phyloP scores from a whole-genome alignment of 2,113 vertebrate species.

The Gymnarchus niloticus region DNA sequence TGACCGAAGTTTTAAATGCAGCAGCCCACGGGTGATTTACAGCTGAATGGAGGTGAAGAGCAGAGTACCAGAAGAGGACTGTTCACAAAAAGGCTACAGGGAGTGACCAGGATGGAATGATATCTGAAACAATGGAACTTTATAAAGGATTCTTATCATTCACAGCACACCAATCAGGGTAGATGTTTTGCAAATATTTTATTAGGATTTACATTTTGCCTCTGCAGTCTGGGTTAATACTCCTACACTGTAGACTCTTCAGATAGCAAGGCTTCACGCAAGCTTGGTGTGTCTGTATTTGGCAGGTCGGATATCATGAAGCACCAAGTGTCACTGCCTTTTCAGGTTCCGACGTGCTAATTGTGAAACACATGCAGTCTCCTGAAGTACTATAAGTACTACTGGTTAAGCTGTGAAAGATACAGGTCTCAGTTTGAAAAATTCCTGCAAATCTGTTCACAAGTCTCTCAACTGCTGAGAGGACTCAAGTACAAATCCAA shows the following conservation, averaged over 20 bases:
- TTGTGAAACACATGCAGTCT: neutral
- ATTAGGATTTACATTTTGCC: neutral
- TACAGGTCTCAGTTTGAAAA: neutral
- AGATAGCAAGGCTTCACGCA: neutral
- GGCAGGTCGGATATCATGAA: slow-evolving; percentile 1
- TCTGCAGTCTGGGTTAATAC: neutral
- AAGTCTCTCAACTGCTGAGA: neutral
- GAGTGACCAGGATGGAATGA: neutral
- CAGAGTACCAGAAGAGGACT: neutral
- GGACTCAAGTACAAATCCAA: neutral
- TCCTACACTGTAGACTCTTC: neutral
- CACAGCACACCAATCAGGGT: neutral
- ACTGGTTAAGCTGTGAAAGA: neutral
- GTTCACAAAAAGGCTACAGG: neutral
- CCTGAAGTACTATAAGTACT: neutral
- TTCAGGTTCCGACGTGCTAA: neutral
- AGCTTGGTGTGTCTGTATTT: neutral
- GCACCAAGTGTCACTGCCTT: neutral
- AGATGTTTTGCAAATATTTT: neutral
- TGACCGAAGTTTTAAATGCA: neutral
- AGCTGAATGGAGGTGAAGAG: neutral
- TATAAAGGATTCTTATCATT: neutral
- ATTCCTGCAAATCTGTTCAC: neutral
- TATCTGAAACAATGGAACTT: too few species aligned
- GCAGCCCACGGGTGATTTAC: neutral